Evolutionary conservation across 2,888 invertebrate genomes (phyloP), one percentile per base, ranked within the genome.

Genomic region (Drosophila monieri): DNA sequence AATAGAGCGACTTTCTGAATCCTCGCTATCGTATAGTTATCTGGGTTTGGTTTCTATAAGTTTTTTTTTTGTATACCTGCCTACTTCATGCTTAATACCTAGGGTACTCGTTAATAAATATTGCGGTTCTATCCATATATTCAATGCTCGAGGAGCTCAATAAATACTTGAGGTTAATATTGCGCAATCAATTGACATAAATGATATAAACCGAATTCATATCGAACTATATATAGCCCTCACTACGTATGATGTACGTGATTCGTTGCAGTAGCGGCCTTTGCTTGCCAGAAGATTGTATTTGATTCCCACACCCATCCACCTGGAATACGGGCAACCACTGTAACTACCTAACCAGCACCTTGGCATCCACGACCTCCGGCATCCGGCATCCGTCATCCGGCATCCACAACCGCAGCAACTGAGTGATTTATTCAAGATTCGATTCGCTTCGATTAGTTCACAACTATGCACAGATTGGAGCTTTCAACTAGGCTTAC

Each of bases 241-340:
- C 57, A 58, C 66, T 64, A 64, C 66, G 66, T 53, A 47, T 64
- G 18, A 55, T 65, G 65, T 67, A 46, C 55, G 65, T 55, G 64
- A 71, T 77, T 80, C 69, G 76, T 77, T 84, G 87, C 73, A 80
- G 87, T 70, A 84, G 75, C 77, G 65, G 53, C 53, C 52, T 68
- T 48, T 48, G 48, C 76, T 48, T 48, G 48, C 76, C 67, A 61
- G 73, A 81, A 76, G 71, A 79, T 76, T 68, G 65, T 68, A 73
- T 53, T 53, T 23, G n/a, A 10, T 37, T 58, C 80, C 85, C 84
- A 80, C 84, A 80, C 80, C 80, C 84, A 18, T 4, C 2, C 32
- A 86, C 75, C 61, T 51, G 61, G 61, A 71, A 70, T 54, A 60
- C 53, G 27, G 35, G 35, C 27, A 15, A 27, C n/a, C n/a, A n/a